A percentile compares a stretch with the other conserved stretches of the same genome.
These are phyloP conservation scores for Blastobasis lacticolella DNA, from an alignment of 2,888 invertebrate genomes.

Conservation along the genomic window DNA sequence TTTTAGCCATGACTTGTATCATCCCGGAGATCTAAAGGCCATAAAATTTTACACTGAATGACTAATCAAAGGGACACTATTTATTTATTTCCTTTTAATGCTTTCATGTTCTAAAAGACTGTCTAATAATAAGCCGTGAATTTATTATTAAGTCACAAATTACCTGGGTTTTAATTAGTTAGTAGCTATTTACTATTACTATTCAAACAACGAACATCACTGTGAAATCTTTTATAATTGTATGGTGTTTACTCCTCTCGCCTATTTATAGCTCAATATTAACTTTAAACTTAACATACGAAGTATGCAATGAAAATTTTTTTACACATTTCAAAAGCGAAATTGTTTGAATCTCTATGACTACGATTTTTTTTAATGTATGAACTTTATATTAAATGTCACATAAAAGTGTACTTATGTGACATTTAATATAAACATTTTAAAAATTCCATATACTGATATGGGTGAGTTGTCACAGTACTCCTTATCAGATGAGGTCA, in stretches of 20 bases:
- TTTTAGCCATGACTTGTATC: not conserved
- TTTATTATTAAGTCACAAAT: constrained; percentile 70
- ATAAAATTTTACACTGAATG: constrained; percentile 1
- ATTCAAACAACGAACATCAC: constrained; percentile 64
- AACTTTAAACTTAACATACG: constrained; percentile 8
- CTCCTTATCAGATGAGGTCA: too few relatives aligned
- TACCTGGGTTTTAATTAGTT: constrained; percentile 54
- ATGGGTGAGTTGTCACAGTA: too few relatives aligned
- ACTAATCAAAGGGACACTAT: constrained; percentile 1
- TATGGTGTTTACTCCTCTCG: constrained; percentile 24
- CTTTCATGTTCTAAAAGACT: constrained; percentile 67
- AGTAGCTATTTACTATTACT: constrained; percentile 45
- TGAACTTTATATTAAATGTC: not conserved
- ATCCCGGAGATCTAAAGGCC: constrained; percentile 1
- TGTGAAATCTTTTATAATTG: constrained; percentile 40
- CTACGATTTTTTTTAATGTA: not conserved
- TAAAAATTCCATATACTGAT: not conserved
- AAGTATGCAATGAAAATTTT: not conserved
- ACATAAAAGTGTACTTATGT: not conserved
- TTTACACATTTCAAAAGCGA: not conserved
- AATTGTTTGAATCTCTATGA: constrained; percentile 27
- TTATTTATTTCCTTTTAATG: constrained; percentile 11
- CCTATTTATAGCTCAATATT: constrained; percentile 30
- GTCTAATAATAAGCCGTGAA: constrained; percentile 69
- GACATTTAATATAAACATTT: not conserved